Conservation (phyloP, 1,140 invertebrate genomes). For the Drosophila littoralis region DNA sequence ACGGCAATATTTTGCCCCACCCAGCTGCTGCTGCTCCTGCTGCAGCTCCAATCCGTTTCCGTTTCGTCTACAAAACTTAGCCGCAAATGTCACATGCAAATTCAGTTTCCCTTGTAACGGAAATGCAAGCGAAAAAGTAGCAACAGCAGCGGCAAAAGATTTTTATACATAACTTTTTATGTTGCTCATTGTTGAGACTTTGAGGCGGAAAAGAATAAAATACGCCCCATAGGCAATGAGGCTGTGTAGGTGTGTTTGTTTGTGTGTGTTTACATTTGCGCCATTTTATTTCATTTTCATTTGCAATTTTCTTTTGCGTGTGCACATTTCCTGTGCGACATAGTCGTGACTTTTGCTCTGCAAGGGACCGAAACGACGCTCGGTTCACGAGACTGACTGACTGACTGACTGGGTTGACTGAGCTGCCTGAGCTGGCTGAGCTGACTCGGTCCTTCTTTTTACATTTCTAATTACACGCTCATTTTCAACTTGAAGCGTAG, state of each 20-base stretch:
- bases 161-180: conserved; percentile 70
- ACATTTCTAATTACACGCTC: conserved; percentile 74
- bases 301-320: conserved; percentile 66
- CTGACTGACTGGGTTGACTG: conserved; percentile 14
- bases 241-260: conserved; percentile 12
- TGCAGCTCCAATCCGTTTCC: not conserved
- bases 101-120: conserved; percentile 67
- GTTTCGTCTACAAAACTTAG: conserved; percentile 20
- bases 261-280: conserved; percentile 60
- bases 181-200: conserved; percentile 59
- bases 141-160: conserved; percentile 53
- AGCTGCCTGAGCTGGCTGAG: not conserved
- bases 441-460: conserved; percentile 46
- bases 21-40: not conserved
- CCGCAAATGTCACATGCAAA: conserved; percentile 72
- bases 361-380: conserved; percentile 20
- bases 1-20: conserved; percentile 10
- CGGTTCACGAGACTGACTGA: conserved; percentile 13
- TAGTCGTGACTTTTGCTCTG: conserved; percentile 59
- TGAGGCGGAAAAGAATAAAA: conserved; percentile 52
- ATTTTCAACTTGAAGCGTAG: conserved; percentile 64
- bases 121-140: conserved; percentile 70
- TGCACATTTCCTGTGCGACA: conserved; percentile 62
- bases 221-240: conserved; percentile 53
- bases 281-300: conserved; percentile 74